Evolutionary conservation across 2,113 vertebrate species (phyloP).

Genomic region (Ia io): DNA sequence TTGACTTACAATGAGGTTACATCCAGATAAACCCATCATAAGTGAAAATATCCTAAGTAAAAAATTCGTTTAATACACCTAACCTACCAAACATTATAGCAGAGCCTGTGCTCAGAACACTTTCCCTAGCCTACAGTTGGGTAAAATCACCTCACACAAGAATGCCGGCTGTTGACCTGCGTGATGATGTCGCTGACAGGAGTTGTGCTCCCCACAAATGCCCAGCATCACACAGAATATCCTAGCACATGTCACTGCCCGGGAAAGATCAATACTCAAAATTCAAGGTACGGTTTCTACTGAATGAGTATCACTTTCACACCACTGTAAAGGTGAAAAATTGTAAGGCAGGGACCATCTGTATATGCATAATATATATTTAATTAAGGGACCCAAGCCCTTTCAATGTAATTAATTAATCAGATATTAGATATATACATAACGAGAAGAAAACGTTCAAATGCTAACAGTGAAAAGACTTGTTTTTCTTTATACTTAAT

Average conservation of each 20-base stretch:
- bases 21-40: neutral
- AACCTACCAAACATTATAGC: neutral
- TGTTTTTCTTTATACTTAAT: neutral
- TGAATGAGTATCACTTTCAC: neutral
- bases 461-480: neutral
- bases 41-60: neutral
- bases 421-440: neutral
- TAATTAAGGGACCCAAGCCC: no score
- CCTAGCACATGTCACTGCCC: neutral
- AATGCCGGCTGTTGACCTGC: fast-evolving
- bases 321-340: neutral
- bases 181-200: neutral
- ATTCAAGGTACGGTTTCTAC: neutral
- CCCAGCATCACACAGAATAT: neutral
- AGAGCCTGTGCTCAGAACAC: neutral
- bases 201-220: neutral
- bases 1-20: neutral
- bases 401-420: no score
- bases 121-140: neutral
- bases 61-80: neutral
- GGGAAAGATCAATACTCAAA: neutral
- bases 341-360: neutral
- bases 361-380: neutral
- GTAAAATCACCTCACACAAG: neutral
- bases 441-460: neutral